phyloP scores from a whole-genome alignment of 2,113 vertebrate genomes.

The Sorex fumeus region DNA sequence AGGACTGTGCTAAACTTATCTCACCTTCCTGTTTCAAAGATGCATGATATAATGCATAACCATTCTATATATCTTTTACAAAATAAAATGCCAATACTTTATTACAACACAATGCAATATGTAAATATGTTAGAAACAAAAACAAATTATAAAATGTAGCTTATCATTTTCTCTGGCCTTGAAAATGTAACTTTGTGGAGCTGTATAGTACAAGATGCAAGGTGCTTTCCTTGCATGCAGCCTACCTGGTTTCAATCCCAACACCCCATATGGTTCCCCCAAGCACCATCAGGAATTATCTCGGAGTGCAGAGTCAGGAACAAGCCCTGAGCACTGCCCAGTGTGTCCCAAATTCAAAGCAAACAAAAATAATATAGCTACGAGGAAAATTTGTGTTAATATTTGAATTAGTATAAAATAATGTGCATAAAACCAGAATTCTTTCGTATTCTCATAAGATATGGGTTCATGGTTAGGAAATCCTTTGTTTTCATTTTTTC shows the following conservation, averaged over 20 bases:
- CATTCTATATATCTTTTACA: conserved; percentile 27
- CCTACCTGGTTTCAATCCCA: too few relatives aligned
- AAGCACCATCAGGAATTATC: too few relatives aligned
- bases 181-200: background rate
- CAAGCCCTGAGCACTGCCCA: too few relatives aligned
- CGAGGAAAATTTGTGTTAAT: conserved; percentile 36
- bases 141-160: background rate
- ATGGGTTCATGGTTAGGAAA: background rate
- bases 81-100: conserved; percentile 15
- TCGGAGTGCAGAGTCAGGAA: too few relatives aligned
- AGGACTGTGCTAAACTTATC: too few relatives aligned
- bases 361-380: too few relatives aligned
- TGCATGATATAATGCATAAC: background rate
- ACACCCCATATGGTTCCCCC: too few relatives aligned
- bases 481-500: background rate
- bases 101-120: conserved; percentile 22
- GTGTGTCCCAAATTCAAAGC: too few relatives aligned
- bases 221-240: too few relatives aligned
- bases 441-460: conserved; percentile 13
- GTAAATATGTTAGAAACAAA: background rate
- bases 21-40: background rate
- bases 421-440: background rate
- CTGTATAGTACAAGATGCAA: too few relatives aligned
- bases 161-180: conserved; percentile 33
- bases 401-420: background rate